phyloP scores from a whole-genome alignment of 2,888 invertebrate species.

The Trissolcus japonicus region DNA sequence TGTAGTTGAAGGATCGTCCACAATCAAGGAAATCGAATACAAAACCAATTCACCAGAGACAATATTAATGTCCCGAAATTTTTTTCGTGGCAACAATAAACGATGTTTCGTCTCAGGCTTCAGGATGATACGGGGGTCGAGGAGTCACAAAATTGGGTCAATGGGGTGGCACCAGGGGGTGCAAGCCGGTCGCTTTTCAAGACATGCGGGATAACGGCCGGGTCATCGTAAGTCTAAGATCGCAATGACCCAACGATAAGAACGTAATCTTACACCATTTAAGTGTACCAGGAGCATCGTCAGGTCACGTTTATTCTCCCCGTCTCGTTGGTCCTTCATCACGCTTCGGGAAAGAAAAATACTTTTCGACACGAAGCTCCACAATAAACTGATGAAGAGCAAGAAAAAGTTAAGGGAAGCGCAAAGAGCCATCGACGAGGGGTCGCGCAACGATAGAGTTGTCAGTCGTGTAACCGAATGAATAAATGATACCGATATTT shows the following conservation, averaged over 20 bases:
- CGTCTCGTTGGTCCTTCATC: constrained; percentile 70
- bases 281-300: constrained; percentile 54
- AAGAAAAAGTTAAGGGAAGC: constrained; percentile 46
- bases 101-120: constrained; percentile 70
- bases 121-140: constrained; percentile 68
- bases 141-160: constrained; percentile 73
- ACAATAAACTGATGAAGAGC: constrained; percentile 44
- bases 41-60: constrained; percentile 22
- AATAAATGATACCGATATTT: constrained; percentile 57
- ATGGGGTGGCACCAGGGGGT: constrained; percentile 57
- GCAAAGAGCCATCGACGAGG: constrained; percentile 49
- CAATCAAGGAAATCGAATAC: constrained; percentile 19
- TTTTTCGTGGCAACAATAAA: constrained; percentile 67
- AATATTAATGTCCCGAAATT: constrained; percentile 67
- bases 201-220: constrained; percentile 14
- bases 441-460: constrained; percentile 47
- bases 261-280: constrained; percentile 72
- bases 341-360: constrained; percentile 59
- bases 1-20: constrained; percentile 7
- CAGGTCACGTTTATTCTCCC: constrained; percentile 64
- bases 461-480: constrained; percentile 51
- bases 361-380: constrained; percentile 43
- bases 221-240: constrained; percentile 29
- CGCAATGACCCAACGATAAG: constrained; percentile 66
- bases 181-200: too few relatives aligned